Conservation (phyloP, 2,888 invertebrate species). For the Aethes cnicana region DNA sequence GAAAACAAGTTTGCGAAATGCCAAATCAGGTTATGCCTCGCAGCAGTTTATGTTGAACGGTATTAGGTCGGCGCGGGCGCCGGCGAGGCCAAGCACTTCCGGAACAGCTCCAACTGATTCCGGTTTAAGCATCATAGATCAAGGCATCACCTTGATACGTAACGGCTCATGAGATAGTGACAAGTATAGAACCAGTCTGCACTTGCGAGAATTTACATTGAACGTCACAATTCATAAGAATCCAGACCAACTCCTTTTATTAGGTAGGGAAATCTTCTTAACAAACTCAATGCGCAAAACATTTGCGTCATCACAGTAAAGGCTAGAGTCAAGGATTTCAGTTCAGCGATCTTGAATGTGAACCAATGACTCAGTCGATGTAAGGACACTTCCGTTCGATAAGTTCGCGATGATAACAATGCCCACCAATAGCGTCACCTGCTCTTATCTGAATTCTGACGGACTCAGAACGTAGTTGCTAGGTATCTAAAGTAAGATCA, state of each 20-base stretch:
- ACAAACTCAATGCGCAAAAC: too few species aligned
- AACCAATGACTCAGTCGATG: constrained; percentile 17
- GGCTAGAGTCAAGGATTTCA: constrained; percentile 1
- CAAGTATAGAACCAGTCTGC: too few species aligned
- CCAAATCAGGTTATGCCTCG: not conserved
- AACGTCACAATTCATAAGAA: not conserved
- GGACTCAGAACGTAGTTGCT: not conserved
- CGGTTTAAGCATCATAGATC: constrained; percentile 18
- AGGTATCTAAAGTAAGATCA: not conserved
- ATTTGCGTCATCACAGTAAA: constrained; percentile 5
- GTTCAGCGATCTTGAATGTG: constrained; percentile 19
- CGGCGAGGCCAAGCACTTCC: constrained; percentile 17
- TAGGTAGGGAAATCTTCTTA: not conserved
- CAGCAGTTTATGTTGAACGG: not conserved
- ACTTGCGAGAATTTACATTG: too few species aligned
- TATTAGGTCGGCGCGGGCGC: constrained; percentile 11
- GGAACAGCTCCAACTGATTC: constrained; percentile 17
- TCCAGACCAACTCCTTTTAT: not conserved
- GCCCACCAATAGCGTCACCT: constrained; percentile 7
- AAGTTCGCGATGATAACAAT: constrained; percentile 18
- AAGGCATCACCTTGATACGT: constrained; percentile 12
- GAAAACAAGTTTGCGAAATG: too few species aligned
- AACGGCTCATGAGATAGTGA: too few species aligned
- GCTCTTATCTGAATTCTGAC: constrained; percentile 13
- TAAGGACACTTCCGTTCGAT: constrained; percentile 22